Evolutionary conservation across 2,888 invertebrate genomes (phyloP).

Genomic region (Calliphora vomitoria): DNA sequence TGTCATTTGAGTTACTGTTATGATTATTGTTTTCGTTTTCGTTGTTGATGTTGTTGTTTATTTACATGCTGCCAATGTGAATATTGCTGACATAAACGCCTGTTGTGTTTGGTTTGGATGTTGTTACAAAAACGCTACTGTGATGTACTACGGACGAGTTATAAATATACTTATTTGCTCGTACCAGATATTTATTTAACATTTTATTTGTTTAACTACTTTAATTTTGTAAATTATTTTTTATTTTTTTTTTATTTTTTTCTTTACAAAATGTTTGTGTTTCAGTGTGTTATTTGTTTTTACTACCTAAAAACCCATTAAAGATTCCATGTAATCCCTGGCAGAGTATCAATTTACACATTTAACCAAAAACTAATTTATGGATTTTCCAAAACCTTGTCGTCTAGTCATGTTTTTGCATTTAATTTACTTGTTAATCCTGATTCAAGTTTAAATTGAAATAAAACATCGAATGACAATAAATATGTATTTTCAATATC

Average conservation of each 20-base stretch:
- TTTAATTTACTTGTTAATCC: slow-evolving; percentile 64
- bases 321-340: slow-evolving; percentile 30
- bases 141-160: not conserved
- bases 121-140: slow-evolving; percentile 14
- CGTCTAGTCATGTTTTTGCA: slow-evolving; percentile 42
- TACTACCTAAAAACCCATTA: slow-evolving; percentile 13
- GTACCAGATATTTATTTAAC: not conserved
- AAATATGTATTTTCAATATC: slow-evolving; percentile 47
- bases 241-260: too few species aligned
- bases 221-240: not conserved
- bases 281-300: not conserved
- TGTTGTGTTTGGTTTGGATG: slow-evolving; percentile 34
- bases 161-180: too few species aligned
- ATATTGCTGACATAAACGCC: slow-evolving; percentile 63
- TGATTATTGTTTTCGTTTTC: slow-evolving; percentile 23
- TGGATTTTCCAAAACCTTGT: slow-evolving; percentile 71
- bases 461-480: slow-evolving; percentile 3
- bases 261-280: not conserved
- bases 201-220: slow-evolving; percentile 12
- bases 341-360: slow-evolving; percentile 43
- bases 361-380: slow-evolving; percentile 29
- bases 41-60: slow-evolving; percentile 46
- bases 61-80: slow-evolving; percentile 63
- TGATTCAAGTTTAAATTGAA: slow-evolving; percentile 60
- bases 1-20: slow-evolving; percentile 44